Conservation (phyloP, 2,888 invertebrate species). For the Mythimna impura region DNA sequence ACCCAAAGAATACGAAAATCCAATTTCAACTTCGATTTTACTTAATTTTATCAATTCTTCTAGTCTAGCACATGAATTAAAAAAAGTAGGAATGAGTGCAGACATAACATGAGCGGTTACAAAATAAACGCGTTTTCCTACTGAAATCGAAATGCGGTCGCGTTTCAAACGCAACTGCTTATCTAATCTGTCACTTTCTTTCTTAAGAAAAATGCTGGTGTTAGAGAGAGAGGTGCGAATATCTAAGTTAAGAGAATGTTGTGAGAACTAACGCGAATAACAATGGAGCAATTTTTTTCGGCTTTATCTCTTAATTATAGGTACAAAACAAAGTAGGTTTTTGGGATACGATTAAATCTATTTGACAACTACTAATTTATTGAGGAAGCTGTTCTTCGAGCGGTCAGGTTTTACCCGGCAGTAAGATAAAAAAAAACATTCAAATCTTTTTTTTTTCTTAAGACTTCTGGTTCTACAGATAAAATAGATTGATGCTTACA, state of each 20-base stretch:
- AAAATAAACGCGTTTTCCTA: slow-evolving; percentile 58
- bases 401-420: not conserved
- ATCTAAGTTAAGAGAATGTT: slow-evolving; percentile 68
- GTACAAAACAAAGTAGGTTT: slow-evolving; percentile 69
- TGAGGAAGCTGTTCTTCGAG: slow-evolving; percentile 19
- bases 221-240: slow-evolving; percentile 71
- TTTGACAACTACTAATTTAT: slow-evolving; percentile 17
- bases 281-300: slow-evolving; percentile 73
- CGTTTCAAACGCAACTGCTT: slow-evolving; percentile 49
- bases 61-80: not conserved
- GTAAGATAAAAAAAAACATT: slow-evolving; percentile 2
- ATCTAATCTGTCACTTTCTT: slow-evolving; percentile 69
- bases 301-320: slow-evolving; percentile 69
- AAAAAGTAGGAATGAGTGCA: slow-evolving; percentile 30
- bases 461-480: not conserved
- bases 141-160: slow-evolving; percentile 72
- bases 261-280: slow-evolving; percentile 73
- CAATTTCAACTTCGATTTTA: not conserved
- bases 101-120: slow-evolving; percentile 39
- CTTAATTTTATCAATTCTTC: not conserved
- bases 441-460: not conserved
- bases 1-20: not conserved
- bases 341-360: slow-evolving; percentile 63
- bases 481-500: slow-evolving; percentile 17
- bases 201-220: slow-evolving; percentile 51